These are phyloP conservation scores for Drosophila parabipectinata DNA, from an alignment of 1,140 invertebrate species.

Conservation along the genomic window DNA sequence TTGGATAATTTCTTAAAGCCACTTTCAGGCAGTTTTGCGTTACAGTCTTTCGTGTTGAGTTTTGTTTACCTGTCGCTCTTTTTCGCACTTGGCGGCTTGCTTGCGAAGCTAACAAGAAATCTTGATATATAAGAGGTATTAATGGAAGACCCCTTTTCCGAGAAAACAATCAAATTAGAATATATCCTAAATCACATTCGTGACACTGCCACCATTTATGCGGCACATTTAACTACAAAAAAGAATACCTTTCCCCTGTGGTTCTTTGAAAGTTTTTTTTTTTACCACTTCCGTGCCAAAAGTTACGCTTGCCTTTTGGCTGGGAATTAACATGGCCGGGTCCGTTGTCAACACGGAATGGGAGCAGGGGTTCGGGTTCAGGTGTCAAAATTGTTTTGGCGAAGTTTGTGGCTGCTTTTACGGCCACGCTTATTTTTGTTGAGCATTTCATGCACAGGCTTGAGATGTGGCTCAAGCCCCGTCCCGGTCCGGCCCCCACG, in stretches of 20 bases:
- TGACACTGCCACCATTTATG: not conserved
- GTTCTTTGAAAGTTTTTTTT: constrained; percentile 19
- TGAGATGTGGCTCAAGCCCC: constrained; percentile 31
- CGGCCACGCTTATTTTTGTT: constrained; percentile 61
- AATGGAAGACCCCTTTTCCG: too few species aligned
- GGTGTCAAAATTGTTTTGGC: constrained; percentile 75
- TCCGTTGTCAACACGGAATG: constrained; percentile 72
- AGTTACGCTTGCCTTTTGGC: constrained; percentile 20
- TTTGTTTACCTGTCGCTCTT: constrained; percentile 20
- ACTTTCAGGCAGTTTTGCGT: constrained; percentile 4
- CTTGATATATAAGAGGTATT: too few species aligned
- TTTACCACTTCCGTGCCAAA: not conserved
- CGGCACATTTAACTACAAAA: constrained; percentile 15
- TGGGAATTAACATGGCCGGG: constrained; percentile 64
- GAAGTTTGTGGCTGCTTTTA: constrained; percentile 76
- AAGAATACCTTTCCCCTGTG: not conserved
- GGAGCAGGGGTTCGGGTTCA: constrained; percentile 52
- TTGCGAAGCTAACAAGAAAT: not conserved
- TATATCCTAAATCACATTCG: constrained; percentile 29
- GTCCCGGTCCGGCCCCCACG: not conserved
- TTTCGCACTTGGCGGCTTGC: not conserved
- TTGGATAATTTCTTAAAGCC: constrained; percentile 25
- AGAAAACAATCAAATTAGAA: constrained; percentile 16
- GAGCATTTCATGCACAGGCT: constrained; percentile 62
- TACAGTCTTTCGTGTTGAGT: constrained; percentile 11